Evolutionary conservation across 2,888 invertebrate species (phyloP).

Genomic region (Thera britannica): DNA sequence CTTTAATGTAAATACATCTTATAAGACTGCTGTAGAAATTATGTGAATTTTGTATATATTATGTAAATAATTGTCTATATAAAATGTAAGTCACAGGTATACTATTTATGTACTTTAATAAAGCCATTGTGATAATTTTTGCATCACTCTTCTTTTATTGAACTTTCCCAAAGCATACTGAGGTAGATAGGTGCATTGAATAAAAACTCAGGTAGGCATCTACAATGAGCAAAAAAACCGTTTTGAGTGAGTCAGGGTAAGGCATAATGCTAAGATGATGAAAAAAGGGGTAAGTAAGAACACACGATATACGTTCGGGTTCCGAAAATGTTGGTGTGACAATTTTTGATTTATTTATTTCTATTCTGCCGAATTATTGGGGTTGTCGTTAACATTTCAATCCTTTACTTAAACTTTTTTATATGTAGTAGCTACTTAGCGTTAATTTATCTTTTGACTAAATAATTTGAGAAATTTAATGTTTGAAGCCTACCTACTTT

Average conservation of each 20-base stretch:
- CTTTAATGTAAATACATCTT: slow-evolving; percentile 81
- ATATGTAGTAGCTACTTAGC: no score
- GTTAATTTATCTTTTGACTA: no score
- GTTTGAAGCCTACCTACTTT: no score
- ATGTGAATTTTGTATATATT: slow-evolving; percentile 79
- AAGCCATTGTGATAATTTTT: slow-evolving; percentile 85
- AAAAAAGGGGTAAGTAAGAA: neutral
- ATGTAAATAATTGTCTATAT: slow-evolving; percentile 83
- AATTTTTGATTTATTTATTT: no score
- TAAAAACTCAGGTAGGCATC: neutral
- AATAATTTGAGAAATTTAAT: no score
- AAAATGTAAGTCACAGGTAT: slow-evolving; percentile 77
- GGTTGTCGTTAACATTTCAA: no score
- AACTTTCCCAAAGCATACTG: slow-evolving; percentile 9
- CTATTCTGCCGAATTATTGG: no score
- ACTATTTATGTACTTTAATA: slow-evolving; percentile 85
- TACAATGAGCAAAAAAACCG: slow-evolving; percentile 34
- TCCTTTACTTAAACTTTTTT: no score
- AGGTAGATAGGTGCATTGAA: neutral
- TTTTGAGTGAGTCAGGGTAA: slow-evolving; percentile 36
- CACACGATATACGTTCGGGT: slow-evolving; percentile 1
- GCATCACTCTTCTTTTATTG: slow-evolving; percentile 65
- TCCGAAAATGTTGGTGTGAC: neutral
- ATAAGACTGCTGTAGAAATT: slow-evolving; percentile 84
- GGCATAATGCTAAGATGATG: slow-evolving; percentile 41